phyloP scores from a whole-genome alignment of 2,113 vertebrate species.

The Gorsachius goisagi region DNA sequence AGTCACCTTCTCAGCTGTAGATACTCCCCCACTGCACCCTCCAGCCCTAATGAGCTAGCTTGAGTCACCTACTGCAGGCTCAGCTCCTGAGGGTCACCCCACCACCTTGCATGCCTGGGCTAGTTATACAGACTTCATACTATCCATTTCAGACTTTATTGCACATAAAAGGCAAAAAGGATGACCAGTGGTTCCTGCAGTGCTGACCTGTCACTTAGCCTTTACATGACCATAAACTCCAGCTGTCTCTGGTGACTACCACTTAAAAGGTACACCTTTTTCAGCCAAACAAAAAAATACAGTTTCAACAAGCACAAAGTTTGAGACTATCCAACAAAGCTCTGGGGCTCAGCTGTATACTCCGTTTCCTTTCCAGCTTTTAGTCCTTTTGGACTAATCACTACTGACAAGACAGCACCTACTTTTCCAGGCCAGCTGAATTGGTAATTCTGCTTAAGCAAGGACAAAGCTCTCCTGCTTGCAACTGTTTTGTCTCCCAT shows the following conservation, averaged over 20 bases:
- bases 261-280: neutral
- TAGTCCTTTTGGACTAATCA: too few relatives aligned
- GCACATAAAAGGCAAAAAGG: fast-evolving
- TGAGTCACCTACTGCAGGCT: fast-evolving
- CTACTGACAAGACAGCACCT: neutral
- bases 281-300: neutral
- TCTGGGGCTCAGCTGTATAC: neutral
- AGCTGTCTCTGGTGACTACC: neutral
- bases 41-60: neutral
- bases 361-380: neutral
- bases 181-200: neutral
- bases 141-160: neutral
- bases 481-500: fast-evolving
- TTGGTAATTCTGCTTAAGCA: neutral
- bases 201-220: neutral
- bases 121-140: fast-evolving
- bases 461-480: neutral
- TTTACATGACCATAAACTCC: neutral
- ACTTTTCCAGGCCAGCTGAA: neutral
- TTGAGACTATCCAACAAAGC: neutral
- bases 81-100: neutral
- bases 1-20: too few relatives aligned
- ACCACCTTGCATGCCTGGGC: too few relatives aligned
- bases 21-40: neutral
- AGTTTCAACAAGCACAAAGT: neutral